Evolutionary conservation across 2,888 invertebrate species (phyloP), one percentile per base, ranked within the genome.

Genomic region (Trichacis sp.): DNA sequence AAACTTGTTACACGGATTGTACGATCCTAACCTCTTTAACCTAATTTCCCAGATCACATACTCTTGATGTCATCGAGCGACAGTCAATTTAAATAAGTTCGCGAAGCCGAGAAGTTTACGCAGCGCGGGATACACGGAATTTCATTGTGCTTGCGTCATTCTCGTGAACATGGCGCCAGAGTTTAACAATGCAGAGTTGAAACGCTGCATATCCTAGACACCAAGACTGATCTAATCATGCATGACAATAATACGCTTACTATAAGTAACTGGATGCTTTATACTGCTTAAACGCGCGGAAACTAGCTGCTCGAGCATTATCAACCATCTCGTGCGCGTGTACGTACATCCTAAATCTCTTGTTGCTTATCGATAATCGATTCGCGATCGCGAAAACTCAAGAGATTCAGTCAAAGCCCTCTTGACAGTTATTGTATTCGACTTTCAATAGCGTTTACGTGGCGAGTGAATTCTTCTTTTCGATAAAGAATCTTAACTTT

Each of bases 211-310:
- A 45, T 45, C n/a, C 45, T 19, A 19, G 45, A 15, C 19, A 9
- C 20, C 19, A n/a, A 19, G 20, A 19, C 20, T 45, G 45, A 45
- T 45, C 20, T 45, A 45, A 45, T 45, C 45, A n/a, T 45, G 20
- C 45, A 45, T 45, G 45, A 45, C 45, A 45, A 19, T 45, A 45
- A 45, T 45, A 45, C 45, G 14, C 45, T 45, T 45, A 45, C 45
- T 1, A n/a, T 19, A 19, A 11, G 45, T 45, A 45, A 20, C 45
- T 14, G 19, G 19, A 4, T 45, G 45, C 20, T 45, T 20, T 45
- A 18, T 18, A 20, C 12, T 45, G 20, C 45, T 15, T 15, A 15
- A 40, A 15, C 5, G 40, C 40, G 12, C 12, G 20, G 20, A 45
- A 19, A 45, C 20, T 18, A 45, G 18, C 45, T 45, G 45, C 20